phyloP scores from a whole-genome alignment of 2,888 invertebrate genomes.

The Plebejus argus region DNA sequence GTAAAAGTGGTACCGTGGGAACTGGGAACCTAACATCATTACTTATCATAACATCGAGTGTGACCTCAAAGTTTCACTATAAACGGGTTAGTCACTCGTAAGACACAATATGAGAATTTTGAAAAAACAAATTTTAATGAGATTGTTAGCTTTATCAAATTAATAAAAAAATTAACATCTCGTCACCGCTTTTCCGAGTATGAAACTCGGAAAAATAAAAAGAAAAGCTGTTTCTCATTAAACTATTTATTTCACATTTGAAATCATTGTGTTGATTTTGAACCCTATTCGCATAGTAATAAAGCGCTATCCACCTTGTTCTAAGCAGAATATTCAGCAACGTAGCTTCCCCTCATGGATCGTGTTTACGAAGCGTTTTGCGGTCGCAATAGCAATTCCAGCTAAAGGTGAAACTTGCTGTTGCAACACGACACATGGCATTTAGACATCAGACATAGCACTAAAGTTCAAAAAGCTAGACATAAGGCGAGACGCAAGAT shows the following conservation, averaged over 20 bases:
- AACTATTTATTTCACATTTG: background rate
- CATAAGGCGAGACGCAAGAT: background rate
- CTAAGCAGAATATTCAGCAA: background rate
- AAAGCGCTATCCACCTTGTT: background rate
- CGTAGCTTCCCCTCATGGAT: background rate
- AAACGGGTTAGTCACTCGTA: background rate
- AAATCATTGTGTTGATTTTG: background rate
- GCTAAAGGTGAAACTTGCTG: conserved; percentile 14
- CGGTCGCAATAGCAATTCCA: background rate
- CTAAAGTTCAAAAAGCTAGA: conserved; percentile 3
- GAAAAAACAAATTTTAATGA: background rate
- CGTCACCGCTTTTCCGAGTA: background rate
- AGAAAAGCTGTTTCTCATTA: background rate
- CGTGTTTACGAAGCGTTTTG: conserved; percentile 5
- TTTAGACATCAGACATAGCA: background rate
- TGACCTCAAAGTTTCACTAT: background rate
- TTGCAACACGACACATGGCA: conserved; percentile 5
- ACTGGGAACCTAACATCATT: conserved; percentile 16
- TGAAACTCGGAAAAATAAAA: background rate
- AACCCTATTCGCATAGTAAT: background rate
- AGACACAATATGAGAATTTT: background rate
- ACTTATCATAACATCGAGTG: background rate
- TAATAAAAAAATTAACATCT: background rate
- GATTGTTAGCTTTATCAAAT: background rate
- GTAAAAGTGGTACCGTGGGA: conserved; percentile 26